Evolutionary conservation across 2,113 vertebrate genomes (phyloP).

Genomic region (Hemiscyllium ocellatum): DNA sequence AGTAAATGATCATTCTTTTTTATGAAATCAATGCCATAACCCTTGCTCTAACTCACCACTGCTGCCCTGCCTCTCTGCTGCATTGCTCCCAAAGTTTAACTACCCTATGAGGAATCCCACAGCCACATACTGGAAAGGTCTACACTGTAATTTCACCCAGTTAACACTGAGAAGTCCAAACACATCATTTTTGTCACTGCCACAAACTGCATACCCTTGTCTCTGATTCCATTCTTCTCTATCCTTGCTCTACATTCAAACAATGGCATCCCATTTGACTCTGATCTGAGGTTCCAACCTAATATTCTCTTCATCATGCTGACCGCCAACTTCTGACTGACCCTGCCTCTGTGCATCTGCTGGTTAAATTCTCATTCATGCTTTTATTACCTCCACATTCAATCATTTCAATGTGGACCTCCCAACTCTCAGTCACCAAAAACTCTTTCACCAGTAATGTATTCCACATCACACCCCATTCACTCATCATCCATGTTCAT

Average conservation of each 20-base stretch:
- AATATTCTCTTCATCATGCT: neutral
- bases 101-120: neutral
- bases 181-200: neutral
- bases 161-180: neutral
- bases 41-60: neutral
- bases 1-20: neutral
- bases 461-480: neutral
- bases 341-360: neutral
- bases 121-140: neutral
- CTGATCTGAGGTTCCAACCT: neutral
- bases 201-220: neutral
- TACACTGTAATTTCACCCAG: neutral
- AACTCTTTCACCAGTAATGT: neutral
- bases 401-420: neutral
- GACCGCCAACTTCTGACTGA: neutral
- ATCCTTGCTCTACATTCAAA: neutral
- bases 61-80: neutral
- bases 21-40: neutral
- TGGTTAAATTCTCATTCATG: neutral
- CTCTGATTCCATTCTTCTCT: neutral
- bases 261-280: neutral
- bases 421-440: neutral
- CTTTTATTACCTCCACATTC: neutral
- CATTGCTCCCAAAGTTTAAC: neutral
- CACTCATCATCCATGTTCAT: neutral